phyloP scores from a whole-genome alignment of 1,140 invertebrate species.

The Brachionus calyciflorus region DNA sequence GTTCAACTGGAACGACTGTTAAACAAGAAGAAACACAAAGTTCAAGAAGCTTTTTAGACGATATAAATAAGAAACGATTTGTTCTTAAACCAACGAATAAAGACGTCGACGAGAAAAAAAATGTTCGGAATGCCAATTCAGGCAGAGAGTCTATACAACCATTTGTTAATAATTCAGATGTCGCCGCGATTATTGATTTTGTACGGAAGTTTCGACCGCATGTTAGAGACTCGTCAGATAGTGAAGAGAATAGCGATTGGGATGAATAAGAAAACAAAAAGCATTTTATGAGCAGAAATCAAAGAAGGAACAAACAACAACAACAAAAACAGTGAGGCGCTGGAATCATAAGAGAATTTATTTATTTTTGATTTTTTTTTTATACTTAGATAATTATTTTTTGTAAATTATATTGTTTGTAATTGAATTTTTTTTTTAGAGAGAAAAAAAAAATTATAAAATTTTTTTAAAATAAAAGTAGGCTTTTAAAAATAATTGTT shows the following conservation, averaged over 20 bases:
- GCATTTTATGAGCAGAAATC: no score
- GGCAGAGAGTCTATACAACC: conserved; percentile 28
- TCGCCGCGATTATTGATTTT: conserved; percentile 46
- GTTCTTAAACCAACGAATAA: conserved; percentile 40
- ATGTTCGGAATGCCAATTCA: not conserved
- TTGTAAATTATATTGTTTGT: conserved; percentile 13
- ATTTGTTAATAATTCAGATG: conserved; percentile 46
- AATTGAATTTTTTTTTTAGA: no score
- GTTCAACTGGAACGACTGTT: not conserved
- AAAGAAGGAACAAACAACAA: not conserved
- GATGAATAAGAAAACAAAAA: no score
- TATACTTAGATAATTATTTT: not conserved
- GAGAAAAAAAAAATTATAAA: no score
- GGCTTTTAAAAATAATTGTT: no score
- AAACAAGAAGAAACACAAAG: not conserved
- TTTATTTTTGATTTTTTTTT: conserved; percentile 4
- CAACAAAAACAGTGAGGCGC: conserved; percentile 11
- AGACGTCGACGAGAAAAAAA: not conserved
- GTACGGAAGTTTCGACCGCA: conserved; percentile 43
- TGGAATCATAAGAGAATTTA: not conserved
- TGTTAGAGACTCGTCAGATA: conserved; percentile 36
- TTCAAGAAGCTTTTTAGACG: conserved; percentile 26
- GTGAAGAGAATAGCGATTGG: conserved; percentile 46
- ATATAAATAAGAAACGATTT: conserved; percentile 30
- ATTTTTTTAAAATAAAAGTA: no score